A percentile compares a stretch with the other conserved stretches of the same genome.
Evolutionary conservation across 2,113 vertebrate species (phyloP).

Genomic region (Pituophis catenifer): DNA sequence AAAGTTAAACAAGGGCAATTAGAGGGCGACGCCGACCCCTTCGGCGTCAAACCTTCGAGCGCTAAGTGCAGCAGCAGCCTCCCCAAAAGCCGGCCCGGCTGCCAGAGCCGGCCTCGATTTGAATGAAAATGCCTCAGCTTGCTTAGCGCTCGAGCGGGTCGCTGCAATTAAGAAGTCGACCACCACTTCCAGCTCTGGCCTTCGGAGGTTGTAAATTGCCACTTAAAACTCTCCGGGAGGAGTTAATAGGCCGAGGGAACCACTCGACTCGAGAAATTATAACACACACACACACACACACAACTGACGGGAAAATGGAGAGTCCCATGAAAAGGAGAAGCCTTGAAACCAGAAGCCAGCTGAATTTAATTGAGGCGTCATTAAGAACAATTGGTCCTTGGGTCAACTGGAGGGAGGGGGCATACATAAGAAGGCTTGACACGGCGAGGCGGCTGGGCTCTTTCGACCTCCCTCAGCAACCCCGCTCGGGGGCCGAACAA

Average conservation of each 20-base stretch:
- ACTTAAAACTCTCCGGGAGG: constrained; percentile 52
- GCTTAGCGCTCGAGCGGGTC: constrained; percentile 62
- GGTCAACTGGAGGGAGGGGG: background rate
- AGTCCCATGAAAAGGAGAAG: background rate
- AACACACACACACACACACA: background rate
- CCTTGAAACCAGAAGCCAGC: constrained; percentile 58
- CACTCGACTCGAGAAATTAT: constrained; percentile 44
- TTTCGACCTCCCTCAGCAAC: background rate
- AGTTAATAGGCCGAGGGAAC: constrained; percentile 19
- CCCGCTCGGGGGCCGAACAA: background rate
- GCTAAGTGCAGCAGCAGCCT: constrained; percentile 72
- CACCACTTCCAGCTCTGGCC: constrained; percentile 56
- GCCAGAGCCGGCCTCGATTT: constrained; percentile 72
- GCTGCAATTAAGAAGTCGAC: constrained; percentile 60
- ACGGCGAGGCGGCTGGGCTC: background rate
- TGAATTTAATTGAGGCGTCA: constrained; percentile 61
- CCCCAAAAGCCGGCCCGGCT: constrained; percentile 43
- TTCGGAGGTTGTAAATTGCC: constrained; percentile 66
- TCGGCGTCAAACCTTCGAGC: constrained; percentile 68
- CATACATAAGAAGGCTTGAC: background rate
- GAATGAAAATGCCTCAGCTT: constrained; percentile 73
- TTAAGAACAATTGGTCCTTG: constrained; percentile 41
- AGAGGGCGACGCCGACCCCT: constrained; percentile 63
- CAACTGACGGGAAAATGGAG: background rate
- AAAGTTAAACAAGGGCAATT: constrained; percentile 81